phyloP scores from a whole-genome alignment of 2,888 invertebrate species.

The Eledona agricola region DNA sequence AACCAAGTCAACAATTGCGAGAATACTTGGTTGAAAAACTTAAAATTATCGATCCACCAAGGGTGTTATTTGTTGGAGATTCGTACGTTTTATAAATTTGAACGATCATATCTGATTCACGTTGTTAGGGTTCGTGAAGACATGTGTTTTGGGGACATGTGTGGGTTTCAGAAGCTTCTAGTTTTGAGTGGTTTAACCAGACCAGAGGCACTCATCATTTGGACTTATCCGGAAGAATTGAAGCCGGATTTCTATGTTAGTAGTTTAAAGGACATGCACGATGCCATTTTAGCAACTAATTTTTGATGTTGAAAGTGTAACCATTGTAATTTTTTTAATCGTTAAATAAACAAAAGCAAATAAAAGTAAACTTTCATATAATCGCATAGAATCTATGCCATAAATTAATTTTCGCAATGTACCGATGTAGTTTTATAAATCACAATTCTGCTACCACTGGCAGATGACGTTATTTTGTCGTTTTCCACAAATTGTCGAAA shows the following conservation, averaged over 20 bases:
- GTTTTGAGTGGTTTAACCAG: conserved; percentile 71
- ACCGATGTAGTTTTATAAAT: too few relatives aligned
- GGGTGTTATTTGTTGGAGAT: conserved; percentile 86
- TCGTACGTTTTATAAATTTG: conserved; percentile 66
- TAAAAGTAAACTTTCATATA: too few relatives aligned
- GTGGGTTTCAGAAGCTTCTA: conserved; percentile 77
- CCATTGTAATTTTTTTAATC: too few relatives aligned
- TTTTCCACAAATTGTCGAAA: too few relatives aligned
- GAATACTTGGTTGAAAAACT: conserved; percentile 67
- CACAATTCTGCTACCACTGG: too few relatives aligned
- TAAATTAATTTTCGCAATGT: too few relatives aligned
- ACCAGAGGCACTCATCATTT: conserved; percentile 41
- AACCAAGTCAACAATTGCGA: conserved; percentile 64
- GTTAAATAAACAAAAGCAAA: too few relatives aligned
- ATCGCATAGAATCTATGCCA: too few relatives aligned
- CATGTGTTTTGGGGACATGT: conserved; percentile 74
- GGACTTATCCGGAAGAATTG: conserved; percentile 62
- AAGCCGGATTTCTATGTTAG: conserved; percentile 64
- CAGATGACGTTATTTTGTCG: too few relatives aligned
- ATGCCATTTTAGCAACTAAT: too few relatives aligned
- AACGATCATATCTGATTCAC: conserved; percentile 1
- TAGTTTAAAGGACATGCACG: conserved; percentile 36
- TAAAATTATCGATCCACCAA: conserved; percentile 68
- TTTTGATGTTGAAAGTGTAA: too few relatives aligned
- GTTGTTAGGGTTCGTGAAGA: conserved; percentile 77